Evolutionary conservation across 2,797 vertebrate species (phyloP).

Genomic region (Lagorchestes hirsutus): DNA sequence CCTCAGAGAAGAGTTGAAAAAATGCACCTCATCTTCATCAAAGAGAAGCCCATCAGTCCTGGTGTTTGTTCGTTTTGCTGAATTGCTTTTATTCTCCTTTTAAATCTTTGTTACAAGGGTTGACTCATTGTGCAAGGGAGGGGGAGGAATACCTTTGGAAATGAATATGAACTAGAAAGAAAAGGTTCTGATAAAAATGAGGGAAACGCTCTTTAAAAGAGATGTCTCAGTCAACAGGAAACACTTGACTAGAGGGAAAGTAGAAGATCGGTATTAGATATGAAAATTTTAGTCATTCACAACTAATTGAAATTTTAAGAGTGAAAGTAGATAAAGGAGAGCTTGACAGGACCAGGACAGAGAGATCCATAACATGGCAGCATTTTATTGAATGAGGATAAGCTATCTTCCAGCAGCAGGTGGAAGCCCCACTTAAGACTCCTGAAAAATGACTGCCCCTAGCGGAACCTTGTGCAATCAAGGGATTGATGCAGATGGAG

Average conservation of each 20-base stretch:
- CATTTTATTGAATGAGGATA: not conserved
- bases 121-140: not conserved
- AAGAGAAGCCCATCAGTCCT: not conserved
- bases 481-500: not conserved
- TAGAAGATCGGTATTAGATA: constrained; percentile 18
- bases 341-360: not conserved
- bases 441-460: not conserved
- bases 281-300: constrained; percentile 31
- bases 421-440: not conserved
- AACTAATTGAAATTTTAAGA: constrained; percentile 18
- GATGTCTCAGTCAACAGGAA: not conserved
- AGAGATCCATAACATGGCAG: not conserved
- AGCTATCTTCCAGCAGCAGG: not conserved
- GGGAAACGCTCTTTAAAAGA: not conserved
- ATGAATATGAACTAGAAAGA: not conserved
- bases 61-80: not conserved
- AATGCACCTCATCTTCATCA: not conserved
- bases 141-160: not conserved
- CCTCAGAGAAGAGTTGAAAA: not conserved
- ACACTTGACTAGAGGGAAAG: constrained; percentile 7
- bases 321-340: constrained; percentile 17
- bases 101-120: not conserved
- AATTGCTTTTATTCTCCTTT: not conserved
- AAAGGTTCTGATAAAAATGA: not conserved
- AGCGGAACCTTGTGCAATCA: not conserved